Conservation (phyloP, 2,888 invertebrate genomes). For the Eupithecia vulgata region DNA sequence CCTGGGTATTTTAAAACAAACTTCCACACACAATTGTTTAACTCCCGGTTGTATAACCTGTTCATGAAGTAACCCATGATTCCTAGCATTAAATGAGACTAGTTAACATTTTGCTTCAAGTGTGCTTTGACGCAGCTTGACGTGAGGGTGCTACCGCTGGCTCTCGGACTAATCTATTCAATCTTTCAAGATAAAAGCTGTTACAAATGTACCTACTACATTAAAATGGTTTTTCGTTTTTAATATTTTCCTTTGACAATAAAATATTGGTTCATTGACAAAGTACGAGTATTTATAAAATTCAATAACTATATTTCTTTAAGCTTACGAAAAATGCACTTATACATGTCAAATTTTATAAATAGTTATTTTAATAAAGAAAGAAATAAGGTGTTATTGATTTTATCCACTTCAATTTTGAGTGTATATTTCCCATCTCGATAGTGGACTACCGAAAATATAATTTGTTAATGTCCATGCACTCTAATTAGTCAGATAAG, state of each 20-base stretch:
- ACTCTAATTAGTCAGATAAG: neutral
- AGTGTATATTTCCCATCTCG: neutral
- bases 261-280: constrained; percentile 5
- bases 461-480: neutral
- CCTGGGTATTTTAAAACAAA: neutral
- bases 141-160: neutral
- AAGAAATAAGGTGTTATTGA: too few relatives aligned
- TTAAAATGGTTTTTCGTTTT: constrained; percentile 15
- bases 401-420: too few relatives aligned
- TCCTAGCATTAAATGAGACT: neutral
- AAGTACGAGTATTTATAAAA: too few relatives aligned
- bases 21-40: neutral
- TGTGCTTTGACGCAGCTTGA: neutral
- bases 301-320: too few relatives aligned
- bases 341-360: too few relatives aligned
- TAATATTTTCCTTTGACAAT: constrained; percentile 14
- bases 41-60: neutral
- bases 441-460: neutral
- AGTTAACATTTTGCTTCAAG: neutral
- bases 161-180: constrained; percentile 12
- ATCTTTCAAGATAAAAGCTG: constrained; percentile 17
- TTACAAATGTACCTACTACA: neutral
- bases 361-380: too few relatives aligned
- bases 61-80: neutral
- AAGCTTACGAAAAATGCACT: too few relatives aligned